phyloP scores from a whole-genome alignment of 2,113 vertebrate species.

The Myotis davidii region DNA sequence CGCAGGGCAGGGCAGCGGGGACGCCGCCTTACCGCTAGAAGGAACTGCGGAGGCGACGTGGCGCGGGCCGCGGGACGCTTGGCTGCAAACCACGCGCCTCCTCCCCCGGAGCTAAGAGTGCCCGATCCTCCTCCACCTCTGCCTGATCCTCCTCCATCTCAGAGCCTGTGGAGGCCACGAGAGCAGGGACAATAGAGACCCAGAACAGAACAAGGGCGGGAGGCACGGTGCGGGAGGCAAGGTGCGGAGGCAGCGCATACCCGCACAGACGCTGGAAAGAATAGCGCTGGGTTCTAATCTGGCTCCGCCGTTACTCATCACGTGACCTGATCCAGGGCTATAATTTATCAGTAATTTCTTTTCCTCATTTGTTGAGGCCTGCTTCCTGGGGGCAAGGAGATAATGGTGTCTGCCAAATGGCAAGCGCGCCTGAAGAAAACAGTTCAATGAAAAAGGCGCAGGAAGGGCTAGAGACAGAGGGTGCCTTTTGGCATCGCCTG shows the following conservation, averaged over 20 bases:
- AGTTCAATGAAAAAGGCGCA: not conserved
- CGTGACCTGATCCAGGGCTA: not conserved
- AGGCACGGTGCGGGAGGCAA: not conserved
- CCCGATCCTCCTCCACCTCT: too few relatives aligned
- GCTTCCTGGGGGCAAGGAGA: not conserved
- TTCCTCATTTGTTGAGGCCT: not conserved
- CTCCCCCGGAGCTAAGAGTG: not conserved
- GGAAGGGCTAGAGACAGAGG: not conserved
- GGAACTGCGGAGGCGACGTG: not conserved
- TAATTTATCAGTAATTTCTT: not conserved
- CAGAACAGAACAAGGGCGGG: not conserved
- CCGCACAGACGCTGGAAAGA: not conserved
- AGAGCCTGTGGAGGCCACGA: not conserved
- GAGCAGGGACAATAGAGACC: not conserved
- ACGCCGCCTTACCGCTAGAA: not conserved
- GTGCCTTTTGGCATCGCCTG: too few relatives aligned
- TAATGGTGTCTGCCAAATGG: not conserved
- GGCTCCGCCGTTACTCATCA: accelerated
- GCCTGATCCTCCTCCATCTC: too few relatives aligned
- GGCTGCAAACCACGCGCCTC: not conserved
- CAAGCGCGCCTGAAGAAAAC: not conserved
- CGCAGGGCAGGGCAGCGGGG: not conserved
- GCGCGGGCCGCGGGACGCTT: not conserved
- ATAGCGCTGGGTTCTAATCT: not conserved
- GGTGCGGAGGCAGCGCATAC: not conserved